Conservation (phyloP, 2,797 vertebrate genomes). For the Mormyrops boulengeri region DNA sequence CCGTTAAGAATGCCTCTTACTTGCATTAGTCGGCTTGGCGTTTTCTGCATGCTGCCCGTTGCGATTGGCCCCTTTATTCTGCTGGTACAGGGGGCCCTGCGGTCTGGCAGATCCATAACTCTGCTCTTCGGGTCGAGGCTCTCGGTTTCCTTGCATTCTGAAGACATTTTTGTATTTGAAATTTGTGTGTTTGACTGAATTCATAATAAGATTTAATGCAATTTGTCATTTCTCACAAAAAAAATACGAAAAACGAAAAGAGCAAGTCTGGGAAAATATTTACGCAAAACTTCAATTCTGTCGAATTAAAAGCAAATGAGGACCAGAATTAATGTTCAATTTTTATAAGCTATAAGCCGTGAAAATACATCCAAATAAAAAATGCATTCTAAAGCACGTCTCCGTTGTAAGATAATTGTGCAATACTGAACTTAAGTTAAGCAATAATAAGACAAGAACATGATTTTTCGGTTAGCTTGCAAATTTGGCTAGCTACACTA, state of each 20-base stretch:
- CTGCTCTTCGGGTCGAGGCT: conserved; percentile 73
- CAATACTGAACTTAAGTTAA: neutral
- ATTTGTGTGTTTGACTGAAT: neutral
- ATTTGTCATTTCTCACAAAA: neutral
- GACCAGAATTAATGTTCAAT: neutral
- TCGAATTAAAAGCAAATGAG: neutral
- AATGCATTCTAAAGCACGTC: neutral
- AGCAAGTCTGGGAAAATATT: neutral
- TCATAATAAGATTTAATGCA: neutral
- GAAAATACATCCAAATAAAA: neutral
- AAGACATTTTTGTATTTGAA: neutral
- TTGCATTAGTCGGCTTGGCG: conserved; percentile 37
- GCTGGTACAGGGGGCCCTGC: conserved; percentile 54
- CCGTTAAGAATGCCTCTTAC: conserved; percentile 24
- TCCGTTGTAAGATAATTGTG: neutral
- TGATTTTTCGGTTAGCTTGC: neutral
- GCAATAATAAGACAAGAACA: neutral
- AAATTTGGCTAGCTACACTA: neutral
- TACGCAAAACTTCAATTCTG: neutral
- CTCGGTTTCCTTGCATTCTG: conserved; percentile 84
- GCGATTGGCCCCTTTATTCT: conserved; percentile 57
- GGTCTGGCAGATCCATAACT: conserved; percentile 78
- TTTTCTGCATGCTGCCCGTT: conserved; percentile 81
- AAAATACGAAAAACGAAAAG: neutral
- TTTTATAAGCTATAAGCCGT: neutral